Percentiles rank a stretch among this genome's conserved stretches.
Conservation (phyloP, 37 sponge, comb jelly and placozoan genomes). For the Beroe ovata region DNA sequence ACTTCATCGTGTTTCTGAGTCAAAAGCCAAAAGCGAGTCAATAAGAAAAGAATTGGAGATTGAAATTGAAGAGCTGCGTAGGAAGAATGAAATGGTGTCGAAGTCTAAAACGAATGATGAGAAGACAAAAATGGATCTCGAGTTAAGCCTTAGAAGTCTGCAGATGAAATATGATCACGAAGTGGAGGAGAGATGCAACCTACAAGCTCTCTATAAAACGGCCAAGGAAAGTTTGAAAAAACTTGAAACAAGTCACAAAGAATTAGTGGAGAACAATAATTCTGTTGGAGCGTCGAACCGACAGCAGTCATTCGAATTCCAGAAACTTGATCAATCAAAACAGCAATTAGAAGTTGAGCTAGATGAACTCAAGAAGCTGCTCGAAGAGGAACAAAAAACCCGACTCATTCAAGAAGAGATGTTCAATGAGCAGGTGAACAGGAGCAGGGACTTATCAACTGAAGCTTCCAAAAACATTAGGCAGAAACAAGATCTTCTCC, state of each 20-base stretch:
- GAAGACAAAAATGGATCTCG: slow-evolving; percentile 54
- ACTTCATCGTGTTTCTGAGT: slow-evolving; percentile 5
- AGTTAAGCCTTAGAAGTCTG: slow-evolving; percentile 18
- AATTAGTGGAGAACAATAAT: background rate
- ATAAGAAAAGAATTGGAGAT: slow-evolving; percentile 34
- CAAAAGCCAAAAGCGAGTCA: slow-evolving; percentile 8
- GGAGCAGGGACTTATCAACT: slow-evolving; percentile 17
- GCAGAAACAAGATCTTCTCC: slow-evolving; percentile 38
- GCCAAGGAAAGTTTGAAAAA: slow-evolving; percentile 7
- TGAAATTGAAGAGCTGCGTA: slow-evolving; percentile 47
- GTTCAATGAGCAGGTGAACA: slow-evolving; percentile 61
- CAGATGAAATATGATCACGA: slow-evolving; percentile 50
- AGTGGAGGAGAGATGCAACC: slow-evolving; percentile 24
- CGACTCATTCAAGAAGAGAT: slow-evolving; percentile 58
- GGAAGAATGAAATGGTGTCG: background rate
- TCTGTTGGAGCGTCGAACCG: background rate
- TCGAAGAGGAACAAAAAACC: slow-evolving; percentile 60
- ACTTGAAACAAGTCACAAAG: slow-evolving; percentile 46
- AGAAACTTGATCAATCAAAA: background rate
- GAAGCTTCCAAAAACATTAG: slow-evolving; percentile 65
- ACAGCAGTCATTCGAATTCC: background rate
- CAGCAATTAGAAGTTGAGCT: slow-evolving; percentile 12
- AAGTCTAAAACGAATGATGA: background rate
- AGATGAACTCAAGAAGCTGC: slow-evolving; percentile 18
- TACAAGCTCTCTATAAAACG: slow-evolving; percentile 16